Evolutionary conservation across 2,797 vertebrate species (phyloP).

Genomic region (Malacoraja senta): DNA sequence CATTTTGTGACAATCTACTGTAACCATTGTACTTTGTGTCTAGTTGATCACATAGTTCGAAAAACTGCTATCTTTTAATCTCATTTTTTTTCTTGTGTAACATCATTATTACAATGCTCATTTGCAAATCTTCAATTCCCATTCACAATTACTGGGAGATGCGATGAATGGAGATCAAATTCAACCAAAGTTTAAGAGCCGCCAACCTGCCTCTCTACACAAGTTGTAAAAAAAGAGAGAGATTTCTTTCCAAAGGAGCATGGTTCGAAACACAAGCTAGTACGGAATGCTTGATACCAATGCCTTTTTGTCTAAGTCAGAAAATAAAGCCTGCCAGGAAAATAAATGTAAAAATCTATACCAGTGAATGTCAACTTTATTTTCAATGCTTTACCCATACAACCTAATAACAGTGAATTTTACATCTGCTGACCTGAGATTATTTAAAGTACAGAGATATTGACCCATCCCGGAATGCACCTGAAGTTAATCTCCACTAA

Average conservation of each 20-base stretch:
- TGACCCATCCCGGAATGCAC: too few relatives aligned
- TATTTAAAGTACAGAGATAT: too few relatives aligned
- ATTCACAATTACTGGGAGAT: not conserved
- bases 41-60: not conserved
- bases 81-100: not conserved
- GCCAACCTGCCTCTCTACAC: not conserved
- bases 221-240: not conserved
- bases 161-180: not conserved
- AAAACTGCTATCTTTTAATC: not conserved
- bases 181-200: not conserved
- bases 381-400: too few relatives aligned
- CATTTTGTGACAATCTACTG: not conserved
- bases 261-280: slow-evolving; percentile 42
- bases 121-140: not conserved
- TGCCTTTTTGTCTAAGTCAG: slow-evolving; percentile 83
- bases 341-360: slow-evolving; percentile 59
- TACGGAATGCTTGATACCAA: slow-evolving; percentile 52
- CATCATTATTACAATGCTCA: not conserved
- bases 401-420: too few relatives aligned
- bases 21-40: not conserved
- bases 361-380: too few relatives aligned
- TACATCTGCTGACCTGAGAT: too few relatives aligned
- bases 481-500: too few relatives aligned
- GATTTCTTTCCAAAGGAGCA: not conserved
- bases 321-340: slow-evolving; percentile 68